Conservation (phyloP, 2,113 vertebrate genomes). For the Macrotus californicus region DNA sequence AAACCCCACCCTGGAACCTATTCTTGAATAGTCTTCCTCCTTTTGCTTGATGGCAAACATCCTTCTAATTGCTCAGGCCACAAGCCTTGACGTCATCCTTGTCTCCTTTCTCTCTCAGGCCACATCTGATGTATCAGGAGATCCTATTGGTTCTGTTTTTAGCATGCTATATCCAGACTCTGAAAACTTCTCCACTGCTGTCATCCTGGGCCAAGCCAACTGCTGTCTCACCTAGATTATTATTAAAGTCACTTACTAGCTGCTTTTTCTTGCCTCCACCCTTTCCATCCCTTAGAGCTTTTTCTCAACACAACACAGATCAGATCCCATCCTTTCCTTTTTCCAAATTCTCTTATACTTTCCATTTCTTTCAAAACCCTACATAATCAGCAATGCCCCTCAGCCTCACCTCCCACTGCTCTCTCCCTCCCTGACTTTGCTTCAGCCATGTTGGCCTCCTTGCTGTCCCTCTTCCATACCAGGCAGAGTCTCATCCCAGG, state of each 20-base stretch:
- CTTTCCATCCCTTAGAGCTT: neutral
- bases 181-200: neutral
- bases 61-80: neutral
- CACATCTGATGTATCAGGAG: neutral
- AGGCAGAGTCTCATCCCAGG: neutral
- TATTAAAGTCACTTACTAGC: neutral
- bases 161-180: neutral
- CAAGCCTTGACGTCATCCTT: neutral
- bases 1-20: neutral
- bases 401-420: neutral
- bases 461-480: neutral
- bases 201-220: no score
- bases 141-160: neutral
- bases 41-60: neutral
- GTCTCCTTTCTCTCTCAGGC: neutral
- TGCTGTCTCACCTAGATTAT: neutral
- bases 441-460: neutral
- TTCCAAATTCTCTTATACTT: neutral
- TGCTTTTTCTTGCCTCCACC: neutral
- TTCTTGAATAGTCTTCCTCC: neutral
- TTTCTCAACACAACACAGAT: neutral
- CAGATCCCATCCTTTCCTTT: neutral
- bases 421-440: neutral
- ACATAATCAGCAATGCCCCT: rapidly evolving
- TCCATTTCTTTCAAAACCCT: neutral